A percentile compares a stretch with the other conserved stretches of the same genome.
Evolutionary conservation across 1,140 invertebrate species (phyloP).

Genomic region (Helicoverpa armigera): DNA sequence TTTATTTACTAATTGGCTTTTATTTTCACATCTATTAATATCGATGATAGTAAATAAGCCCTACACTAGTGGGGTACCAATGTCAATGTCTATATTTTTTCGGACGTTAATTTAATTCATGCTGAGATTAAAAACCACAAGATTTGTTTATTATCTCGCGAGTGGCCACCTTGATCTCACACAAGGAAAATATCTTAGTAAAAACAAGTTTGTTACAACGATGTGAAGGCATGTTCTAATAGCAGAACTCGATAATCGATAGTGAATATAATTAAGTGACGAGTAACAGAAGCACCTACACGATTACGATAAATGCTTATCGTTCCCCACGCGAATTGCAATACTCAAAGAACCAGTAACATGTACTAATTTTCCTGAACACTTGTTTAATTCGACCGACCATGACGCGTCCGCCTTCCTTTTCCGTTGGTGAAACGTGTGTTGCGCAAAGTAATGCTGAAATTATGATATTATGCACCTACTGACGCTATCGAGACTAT

Average conservation of each 20-base stretch:
- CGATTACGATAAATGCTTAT: constrained; percentile 21
- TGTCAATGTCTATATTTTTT: no score
- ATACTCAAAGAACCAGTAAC: constrained; percentile 59
- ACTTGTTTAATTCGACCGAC: constrained; percentile 60
- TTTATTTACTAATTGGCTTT: constrained; percentile 77
- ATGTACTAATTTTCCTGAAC: constrained; percentile 63
- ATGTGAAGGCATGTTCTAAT: not conserved
- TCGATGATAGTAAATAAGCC: not conserved
- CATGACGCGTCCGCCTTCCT: constrained; percentile 71
- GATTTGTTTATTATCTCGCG: not conserved
- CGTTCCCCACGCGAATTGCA: constrained; percentile 30
- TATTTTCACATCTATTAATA: constrained; percentile 32
- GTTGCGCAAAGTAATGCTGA: constrained; percentile 67
- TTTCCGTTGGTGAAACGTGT: constrained; percentile 77
- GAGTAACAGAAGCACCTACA: not conserved
- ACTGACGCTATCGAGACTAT: not conserved
- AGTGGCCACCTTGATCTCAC: not conserved
- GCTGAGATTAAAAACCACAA: no score
- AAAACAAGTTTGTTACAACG: not conserved
- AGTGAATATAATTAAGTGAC: not conserved
- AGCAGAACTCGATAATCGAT: constrained; percentile 8
- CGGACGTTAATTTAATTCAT: no score
- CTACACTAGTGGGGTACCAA: not conserved
- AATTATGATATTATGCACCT: constrained; percentile 52
- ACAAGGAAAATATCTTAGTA: not conserved